Evolutionary conservation across 1,140 invertebrate species (phyloP), one percentile per base, ranked within the genome.

Genomic region (Homarus americanus): DNA sequence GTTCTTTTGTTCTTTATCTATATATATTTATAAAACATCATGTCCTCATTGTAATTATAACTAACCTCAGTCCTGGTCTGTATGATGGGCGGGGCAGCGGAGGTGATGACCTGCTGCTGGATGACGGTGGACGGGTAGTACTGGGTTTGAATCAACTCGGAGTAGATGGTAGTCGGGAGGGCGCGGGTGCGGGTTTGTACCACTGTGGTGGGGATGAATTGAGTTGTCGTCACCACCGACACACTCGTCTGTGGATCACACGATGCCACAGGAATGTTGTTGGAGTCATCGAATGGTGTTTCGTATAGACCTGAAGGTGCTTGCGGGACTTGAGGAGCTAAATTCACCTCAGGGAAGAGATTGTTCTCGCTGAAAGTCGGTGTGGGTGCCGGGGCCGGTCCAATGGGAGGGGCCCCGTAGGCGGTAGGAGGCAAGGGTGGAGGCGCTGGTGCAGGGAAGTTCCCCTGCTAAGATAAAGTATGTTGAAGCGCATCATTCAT

Each of bases 111-210:
- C 73, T 92, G 91, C 36, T 84, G 87, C 58, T 84, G 86, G 44
- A 90, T 32, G 72, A 90, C 87, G 41, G 91, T 92, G 24, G 87
- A 90, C 1, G 91, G 86, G 80, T 73, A 89, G 79, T 92, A 92
- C 44, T 82, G 86, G 15, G 91, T 92, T 87, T 92, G 87, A 1
- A 87, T 92, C 44, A 92, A 76, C 69, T 92, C 41, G 10, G 82
- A 86, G 72, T 92, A 92, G 44, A 92, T 41, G 7, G 91, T 92
- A 34, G 91, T 92, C 9, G 91, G 91, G 12, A 88, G 86, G 28
- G 82, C 84, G 28, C 86, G 79, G 34, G 91, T 92, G 7, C 88
- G 69, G 12, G 88, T 90, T 44, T 90, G 80, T 15, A 90, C 34
- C 5, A 90, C 72, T 9, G 88, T 90, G 24, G 79, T 90, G 32